phyloP scores from a whole-genome alignment of 2,797 vertebrate genomes.

The Tangara arthus region DNA sequence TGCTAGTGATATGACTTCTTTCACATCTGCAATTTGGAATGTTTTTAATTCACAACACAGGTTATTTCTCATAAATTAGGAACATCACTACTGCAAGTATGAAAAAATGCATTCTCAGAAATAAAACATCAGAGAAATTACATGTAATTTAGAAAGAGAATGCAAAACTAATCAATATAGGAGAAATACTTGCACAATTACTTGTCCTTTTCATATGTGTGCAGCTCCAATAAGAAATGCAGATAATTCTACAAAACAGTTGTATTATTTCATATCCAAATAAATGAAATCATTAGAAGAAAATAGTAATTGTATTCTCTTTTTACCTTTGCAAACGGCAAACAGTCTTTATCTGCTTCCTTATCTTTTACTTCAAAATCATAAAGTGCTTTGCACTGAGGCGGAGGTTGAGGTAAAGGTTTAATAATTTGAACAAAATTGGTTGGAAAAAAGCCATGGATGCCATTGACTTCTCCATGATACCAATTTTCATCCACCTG shows the following conservation, averaged over 20 bases:
- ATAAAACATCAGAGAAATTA: not conserved
- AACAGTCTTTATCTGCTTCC: conserved; percentile 98
- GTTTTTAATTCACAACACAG: not conserved
- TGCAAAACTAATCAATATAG: not conserved
- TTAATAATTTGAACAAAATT: conserved; percentile 99
- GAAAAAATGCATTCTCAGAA: not conserved
- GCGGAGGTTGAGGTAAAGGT: conserved; percentile 93
- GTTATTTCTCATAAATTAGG: not conserved
- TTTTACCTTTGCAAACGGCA: conserved; percentile 94
- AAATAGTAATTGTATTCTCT: not conserved
- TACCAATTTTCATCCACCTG: conserved; percentile 99
- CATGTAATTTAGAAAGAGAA: not conserved
- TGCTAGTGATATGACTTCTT: not conserved
- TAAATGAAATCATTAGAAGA: not conserved
- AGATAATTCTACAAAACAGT: not conserved
- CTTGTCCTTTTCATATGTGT: not conserved
- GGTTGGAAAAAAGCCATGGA: conserved; percentile 97
- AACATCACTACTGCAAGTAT: not conserved
- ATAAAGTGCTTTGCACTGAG: conserved; percentile 98
- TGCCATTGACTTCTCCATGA: conserved; percentile 93
- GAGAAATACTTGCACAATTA: not conserved
- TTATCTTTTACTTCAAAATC: conserved; percentile 99
- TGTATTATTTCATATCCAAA: not conserved
- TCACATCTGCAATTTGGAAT: not conserved
- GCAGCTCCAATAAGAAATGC: not conserved